Percentiles rank a stretch among this genome's conserved stretches.
Evolutionary conservation across 30 jellyfish, hydroid and myxozoan genomes (phyloP).

Genomic region (Chrysaora quinquecirrha): DNA sequence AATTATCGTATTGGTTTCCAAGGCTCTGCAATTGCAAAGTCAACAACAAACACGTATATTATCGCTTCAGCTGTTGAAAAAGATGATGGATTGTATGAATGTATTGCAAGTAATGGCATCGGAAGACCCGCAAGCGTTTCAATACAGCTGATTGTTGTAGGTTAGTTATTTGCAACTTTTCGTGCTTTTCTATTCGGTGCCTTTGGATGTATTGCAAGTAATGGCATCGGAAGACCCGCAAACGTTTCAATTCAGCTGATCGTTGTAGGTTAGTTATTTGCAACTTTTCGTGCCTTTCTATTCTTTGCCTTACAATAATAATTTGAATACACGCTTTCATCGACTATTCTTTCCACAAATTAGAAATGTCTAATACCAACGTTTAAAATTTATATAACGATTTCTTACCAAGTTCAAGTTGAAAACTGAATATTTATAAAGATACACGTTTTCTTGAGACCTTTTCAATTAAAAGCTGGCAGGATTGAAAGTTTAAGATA

Average conservation of each 20-base stretch:
- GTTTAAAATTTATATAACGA: too few species aligned
- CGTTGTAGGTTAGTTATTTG: constrained; percentile 73
- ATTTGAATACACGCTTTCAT: too few species aligned
- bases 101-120: constrained; percentile 81
- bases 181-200: too few species aligned
- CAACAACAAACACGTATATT: constrained; percentile 12
- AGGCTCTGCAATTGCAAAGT: constrained; percentile 48
- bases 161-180: constrained; percentile 68
- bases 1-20: constrained; percentile 51
- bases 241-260: constrained; percentile 30
- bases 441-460: too few species aligned
- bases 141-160: constrained; percentile 48
- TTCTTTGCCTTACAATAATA: too few species aligned
- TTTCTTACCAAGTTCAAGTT: neutral
- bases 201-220: constrained; percentile 86
- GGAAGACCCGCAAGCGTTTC: constrained; percentile 42
- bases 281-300: too few species aligned
- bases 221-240: constrained; percentile 57
- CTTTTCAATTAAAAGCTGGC: too few species aligned
- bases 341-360: too few species aligned
- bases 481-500: too few species aligned
- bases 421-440: too few species aligned
- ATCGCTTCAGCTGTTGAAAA: constrained; percentile 42
- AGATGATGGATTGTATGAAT: constrained; percentile 83
- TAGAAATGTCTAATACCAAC: too few species aligned